Evolutionary conservation across 2,888 invertebrate genomes (phyloP), one percentile per base, ranked within the genome.

Genomic region (Nephrocerus scutellatus): DNA sequence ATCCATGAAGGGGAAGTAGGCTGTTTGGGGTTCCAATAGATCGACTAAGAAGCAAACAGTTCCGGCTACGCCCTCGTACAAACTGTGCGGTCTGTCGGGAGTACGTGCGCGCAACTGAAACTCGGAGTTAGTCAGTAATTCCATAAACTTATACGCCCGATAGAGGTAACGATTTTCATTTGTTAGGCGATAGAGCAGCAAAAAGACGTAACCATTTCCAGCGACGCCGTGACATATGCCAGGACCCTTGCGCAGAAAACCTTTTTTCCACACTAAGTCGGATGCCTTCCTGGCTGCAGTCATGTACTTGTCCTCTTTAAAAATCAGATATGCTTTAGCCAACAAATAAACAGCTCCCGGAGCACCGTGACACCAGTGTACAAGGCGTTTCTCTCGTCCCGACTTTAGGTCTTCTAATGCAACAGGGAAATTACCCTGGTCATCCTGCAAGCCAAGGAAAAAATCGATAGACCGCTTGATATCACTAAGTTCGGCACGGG

Each of bases 281-380:
- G 78, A 83, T 48, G 82, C 80, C 43, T 71, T 73, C 2, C 77
- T 56, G 50, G 84, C 80, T 1, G 84, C 76, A 14, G 77, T 60
- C 19, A 84, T 66, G 60, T 84, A 91, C 56, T 77, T 80, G 2
- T 76, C 70, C 26, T 89, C 85, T 44, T 80, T 76, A 70, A 79
- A 90, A 2, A 79, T 66, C 20, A 80, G 62, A 60, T 81, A 88
- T 1, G 91, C 86, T 63, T 82, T 83, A 2, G 86, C 86, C 72
- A 91, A 25, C 22, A 88, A 62, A 57, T 88, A 90, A 6, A 89
- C 71, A 1, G 80, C 76, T 1, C 90, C 90, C 7, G 87, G 82
- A 8, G 87, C 87, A 1, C 91, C 91, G 60, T 91, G 90, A 62
- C 91, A 91, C 91, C 90, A 90, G 59, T 91, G 90, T 0, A 90